Evolutionary conservation across 2,888 invertebrate species (phyloP), one percentile per base, ranked within the genome.

Genomic region (Opisthograptis luteolata): DNA sequence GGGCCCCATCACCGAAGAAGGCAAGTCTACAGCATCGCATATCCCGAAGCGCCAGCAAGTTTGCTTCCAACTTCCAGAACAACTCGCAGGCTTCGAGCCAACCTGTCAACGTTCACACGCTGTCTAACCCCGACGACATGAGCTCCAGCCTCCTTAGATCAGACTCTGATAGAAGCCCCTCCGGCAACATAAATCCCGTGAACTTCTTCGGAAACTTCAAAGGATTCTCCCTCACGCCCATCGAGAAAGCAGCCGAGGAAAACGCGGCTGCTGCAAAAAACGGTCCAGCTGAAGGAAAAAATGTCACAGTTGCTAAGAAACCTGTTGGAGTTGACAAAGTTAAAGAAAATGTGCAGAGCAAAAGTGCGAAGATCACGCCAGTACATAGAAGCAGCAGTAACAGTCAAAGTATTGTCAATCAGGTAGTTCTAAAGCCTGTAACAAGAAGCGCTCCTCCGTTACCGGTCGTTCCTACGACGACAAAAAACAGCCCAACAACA

Each of bases 171-270:
- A 61, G 82, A 10, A 89, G 87, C 12, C 91, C 91, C 0, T 76
- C 91, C 9, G 87, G 90, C 0, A 83, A 86, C 34, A 65, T 89
- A 1, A 89, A 88, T 61, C 87, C 92, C 20, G 83, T 92, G 51
- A 94, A 94, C 68, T 94, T 97, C 84, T 96, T 96, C 77, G 97
- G 97, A 0, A 95, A 96, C 68, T 96, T 96, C 85, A 96, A 96
- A 81, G 97, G 97, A 0, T 97, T 97, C 80, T 94, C 95, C 0
- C 91, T 97, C 31, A 92, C 93, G 0, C 95, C 95, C 0, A 87
- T 94, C 0, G 92, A 92, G 22, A 90, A 88, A 64, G 81, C 84
- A 47, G 83, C 84, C 4, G 81, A 82, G 0, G 55, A 55, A 17
- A 64, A 70, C 13, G 60, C 58, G 50, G 13, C 8, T 24, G 36